Percentiles rank a stretch among this genome's conserved stretches.
phyloP scores from a whole-genome alignment of 2,888 invertebrate genomes.

The Ecdyonurus torrentis region DNA sequence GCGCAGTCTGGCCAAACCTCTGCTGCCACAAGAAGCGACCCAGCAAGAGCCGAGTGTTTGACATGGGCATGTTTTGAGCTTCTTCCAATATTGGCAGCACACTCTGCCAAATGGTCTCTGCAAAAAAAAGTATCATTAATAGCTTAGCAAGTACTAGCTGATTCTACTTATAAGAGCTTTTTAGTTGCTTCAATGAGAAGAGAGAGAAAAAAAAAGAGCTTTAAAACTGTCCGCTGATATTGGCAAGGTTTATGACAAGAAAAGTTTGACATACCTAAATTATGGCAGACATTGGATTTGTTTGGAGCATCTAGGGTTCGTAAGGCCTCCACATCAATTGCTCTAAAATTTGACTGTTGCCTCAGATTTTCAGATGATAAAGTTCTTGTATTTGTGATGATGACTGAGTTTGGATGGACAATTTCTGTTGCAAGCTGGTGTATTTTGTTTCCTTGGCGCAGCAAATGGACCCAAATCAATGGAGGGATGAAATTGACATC shows the following conservation, averaged over 20 bases:
- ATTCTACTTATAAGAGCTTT: no score
- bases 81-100: neutral
- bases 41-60: neutral
- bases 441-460: neutral
- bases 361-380: neutral
- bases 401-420: neutral
- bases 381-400: neutral
- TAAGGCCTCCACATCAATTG: neutral
- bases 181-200: no score
- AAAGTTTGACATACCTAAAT: neutral
- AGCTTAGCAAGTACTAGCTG: no score
- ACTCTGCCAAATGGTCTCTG: neutral
- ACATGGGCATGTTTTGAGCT: neutral
- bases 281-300: neutral
- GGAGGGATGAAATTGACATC: neutral
- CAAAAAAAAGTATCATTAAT: neutral
- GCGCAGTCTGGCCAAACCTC: neutral
- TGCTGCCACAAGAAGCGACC: neutral
- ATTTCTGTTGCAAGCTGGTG: neutral
- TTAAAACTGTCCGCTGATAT: no score
- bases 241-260: neutral
- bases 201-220: no score
- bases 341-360: neutral
- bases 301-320: neutral
- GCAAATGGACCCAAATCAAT: neutral